Conservation (phyloP, 2,888 invertebrate genomes). For the Onthophagus sagittarius region DNA sequence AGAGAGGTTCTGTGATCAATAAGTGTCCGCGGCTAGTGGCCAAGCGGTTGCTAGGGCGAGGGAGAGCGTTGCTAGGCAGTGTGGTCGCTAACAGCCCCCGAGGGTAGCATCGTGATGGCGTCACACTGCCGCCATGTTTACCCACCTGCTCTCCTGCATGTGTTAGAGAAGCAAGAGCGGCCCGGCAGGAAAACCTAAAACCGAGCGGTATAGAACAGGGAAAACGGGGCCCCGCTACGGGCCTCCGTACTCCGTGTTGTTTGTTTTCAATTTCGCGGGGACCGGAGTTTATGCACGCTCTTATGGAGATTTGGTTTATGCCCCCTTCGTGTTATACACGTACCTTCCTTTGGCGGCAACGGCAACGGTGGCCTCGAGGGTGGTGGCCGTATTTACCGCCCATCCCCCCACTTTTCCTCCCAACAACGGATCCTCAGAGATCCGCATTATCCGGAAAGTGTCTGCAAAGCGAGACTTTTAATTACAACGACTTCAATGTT, state of each 20-base stretch:
- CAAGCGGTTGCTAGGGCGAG: constrained; percentile 53
- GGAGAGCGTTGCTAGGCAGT: constrained; percentile 51
- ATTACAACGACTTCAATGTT: not conserved
- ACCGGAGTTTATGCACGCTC: constrained; percentile 41
- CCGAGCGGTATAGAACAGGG: not conserved
- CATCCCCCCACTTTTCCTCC: not conserved
- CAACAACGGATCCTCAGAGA: not conserved
- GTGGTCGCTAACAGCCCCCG: constrained; percentile 53
- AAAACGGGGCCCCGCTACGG: constrained; percentile 18
- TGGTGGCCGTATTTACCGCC: not conserved
- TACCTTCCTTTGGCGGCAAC: constrained; percentile 1
- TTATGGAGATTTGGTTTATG: constrained; percentile 35
- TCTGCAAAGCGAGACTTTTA: constrained; percentile 7
- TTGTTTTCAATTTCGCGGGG: constrained; percentile 46
- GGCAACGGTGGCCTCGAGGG: not conserved
- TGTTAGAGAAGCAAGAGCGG: constrained; percentile 32
- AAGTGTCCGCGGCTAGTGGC: constrained; percentile 54
- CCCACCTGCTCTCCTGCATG: constrained; percentile 46
- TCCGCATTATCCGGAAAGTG: constrained; percentile 1
- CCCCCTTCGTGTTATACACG: constrained; percentile 15
- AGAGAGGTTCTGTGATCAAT: constrained; percentile 45
- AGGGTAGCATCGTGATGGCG: constrained; percentile 50
- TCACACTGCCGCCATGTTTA: constrained; percentile 50
- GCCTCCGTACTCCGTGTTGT: constrained; percentile 32
- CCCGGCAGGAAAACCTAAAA: constrained; percentile 17